phyloP scores from a whole-genome alignment of 2,888 invertebrate genomes.

The Hecatera dysodea region DNA sequence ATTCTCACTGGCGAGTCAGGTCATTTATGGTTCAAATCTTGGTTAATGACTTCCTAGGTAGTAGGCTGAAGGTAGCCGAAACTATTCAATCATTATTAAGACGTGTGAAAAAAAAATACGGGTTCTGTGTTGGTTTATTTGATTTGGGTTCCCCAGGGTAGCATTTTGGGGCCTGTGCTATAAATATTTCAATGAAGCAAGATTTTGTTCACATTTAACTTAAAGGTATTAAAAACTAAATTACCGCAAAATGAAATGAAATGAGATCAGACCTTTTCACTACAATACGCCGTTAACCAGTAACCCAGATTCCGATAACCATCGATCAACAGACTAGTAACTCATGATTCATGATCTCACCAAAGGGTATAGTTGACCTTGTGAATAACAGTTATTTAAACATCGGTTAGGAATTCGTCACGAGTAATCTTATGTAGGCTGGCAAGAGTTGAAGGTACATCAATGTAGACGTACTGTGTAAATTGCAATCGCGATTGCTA shows the following conservation, averaged over 20 bases:
- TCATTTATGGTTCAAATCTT: not conserved
- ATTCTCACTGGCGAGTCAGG: not conserved
- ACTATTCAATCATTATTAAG: too few relatives aligned
- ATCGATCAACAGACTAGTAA: constrained; percentile 15
- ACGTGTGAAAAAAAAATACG: too few relatives aligned
- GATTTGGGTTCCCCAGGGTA: not conserved
- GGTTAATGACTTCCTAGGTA: not conserved
- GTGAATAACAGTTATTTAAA: constrained; percentile 49
- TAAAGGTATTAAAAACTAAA: not conserved
- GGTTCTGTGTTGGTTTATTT: too few relatives aligned
- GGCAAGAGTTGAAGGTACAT: constrained; percentile 19
- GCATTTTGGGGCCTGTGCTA: not conserved
- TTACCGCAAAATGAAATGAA: not conserved
- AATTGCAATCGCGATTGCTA: constrained; percentile 5
- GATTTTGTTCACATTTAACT: not conserved
- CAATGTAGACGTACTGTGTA: constrained; percentile 4
- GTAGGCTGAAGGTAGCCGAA: not conserved
- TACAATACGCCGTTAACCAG: constrained; percentile 24
- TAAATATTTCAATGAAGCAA: not conserved
- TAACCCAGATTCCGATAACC: constrained; percentile 41
- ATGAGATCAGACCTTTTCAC: not conserved
- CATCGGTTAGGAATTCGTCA: constrained; percentile 53
- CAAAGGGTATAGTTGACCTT: constrained; percentile 39
- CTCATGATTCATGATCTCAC: constrained; percentile 47
- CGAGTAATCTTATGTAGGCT: constrained; percentile 41